Percentiles rank a stretch among this genome's conserved stretches.
Conservation (phyloP, 2,888 invertebrate genomes). For the Apotomis turbidana region DNA sequence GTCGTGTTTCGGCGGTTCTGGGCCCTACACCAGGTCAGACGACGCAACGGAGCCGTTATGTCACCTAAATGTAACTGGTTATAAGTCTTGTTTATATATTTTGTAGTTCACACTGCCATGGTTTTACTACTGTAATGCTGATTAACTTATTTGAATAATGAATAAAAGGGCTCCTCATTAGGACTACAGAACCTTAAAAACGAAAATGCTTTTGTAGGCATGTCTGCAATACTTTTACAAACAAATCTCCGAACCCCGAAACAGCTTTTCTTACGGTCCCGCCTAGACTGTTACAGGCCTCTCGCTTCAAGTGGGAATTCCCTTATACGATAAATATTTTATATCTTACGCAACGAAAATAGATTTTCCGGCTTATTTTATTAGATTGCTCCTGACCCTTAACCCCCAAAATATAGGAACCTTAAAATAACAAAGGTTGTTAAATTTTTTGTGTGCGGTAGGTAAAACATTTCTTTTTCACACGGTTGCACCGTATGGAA, state of each 20-base stretch:
- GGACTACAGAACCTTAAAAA: neutral
- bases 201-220: constrained; percentile 28
- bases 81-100: too few relatives aligned
- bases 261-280: constrained; percentile 15
- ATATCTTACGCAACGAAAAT: constrained; percentile 31
- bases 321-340: constrained; percentile 32
- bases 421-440: constrained; percentile 2
- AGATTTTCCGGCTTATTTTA: constrained; percentile 33
- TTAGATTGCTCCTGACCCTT: constrained; percentile 25
- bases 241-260: constrained; percentile 28
- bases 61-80: too few relatives aligned
- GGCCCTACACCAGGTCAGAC: too few relatives aligned
- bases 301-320: constrained; percentile 23
- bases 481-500: too few relatives aligned
- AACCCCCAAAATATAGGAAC: constrained; percentile 11
- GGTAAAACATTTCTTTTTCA: neutral
- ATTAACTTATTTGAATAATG: too few relatives aligned
- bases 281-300: constrained; percentile 9
- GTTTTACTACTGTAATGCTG: too few relatives aligned
- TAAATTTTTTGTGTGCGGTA: neutral
- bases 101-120: too few relatives aligned
- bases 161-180: too few relatives aligned
- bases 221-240: constrained; percentile 24
- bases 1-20: too few relatives aligned
- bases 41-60: too few relatives aligned